phyloP scores from a whole-genome alignment of 2,113 vertebrate species.

The Cinclus cinclus region DNA sequence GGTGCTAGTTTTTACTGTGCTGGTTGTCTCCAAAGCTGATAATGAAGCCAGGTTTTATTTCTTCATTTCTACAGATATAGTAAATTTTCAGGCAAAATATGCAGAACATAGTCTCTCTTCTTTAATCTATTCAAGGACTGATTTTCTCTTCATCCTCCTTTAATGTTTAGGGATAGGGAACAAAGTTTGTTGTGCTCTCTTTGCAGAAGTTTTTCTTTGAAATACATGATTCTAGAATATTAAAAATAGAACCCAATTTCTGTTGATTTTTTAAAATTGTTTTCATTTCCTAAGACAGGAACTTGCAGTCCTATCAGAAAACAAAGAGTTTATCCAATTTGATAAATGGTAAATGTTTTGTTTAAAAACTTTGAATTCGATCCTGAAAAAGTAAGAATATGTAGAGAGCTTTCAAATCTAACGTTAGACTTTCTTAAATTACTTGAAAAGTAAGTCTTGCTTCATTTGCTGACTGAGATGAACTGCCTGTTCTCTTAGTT shows the following conservation, averaged over 20 bases:
- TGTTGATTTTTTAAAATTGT: background rate
- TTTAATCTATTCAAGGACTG: background rate
- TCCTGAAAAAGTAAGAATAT: background rate
- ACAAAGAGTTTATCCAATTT: background rate
- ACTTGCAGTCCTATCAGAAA: background rate
- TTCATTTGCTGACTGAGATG: background rate
- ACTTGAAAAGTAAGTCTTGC: background rate
- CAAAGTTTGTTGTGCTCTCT: background rate
- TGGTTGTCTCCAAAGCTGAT: background rate
- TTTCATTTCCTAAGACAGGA: background rate
- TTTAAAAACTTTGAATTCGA: background rate
- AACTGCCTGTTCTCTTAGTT: background rate
- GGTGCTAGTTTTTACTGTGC: slow-evolving; percentile 11
- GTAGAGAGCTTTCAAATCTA: background rate
- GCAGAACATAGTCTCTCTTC: background rate
- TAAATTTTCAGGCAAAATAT: background rate
- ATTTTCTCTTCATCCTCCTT: background rate
- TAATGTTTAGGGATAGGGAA: background rate
- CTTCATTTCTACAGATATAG: background rate
- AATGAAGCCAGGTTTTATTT: slow-evolving; percentile 7
- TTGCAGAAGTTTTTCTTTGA: background rate
- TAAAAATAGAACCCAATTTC: background rate
- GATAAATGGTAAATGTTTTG: background rate
- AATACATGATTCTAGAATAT: background rate
- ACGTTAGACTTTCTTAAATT: background rate